Conservation (phyloP, 1,140 invertebrate species). For the Drosophila novamexicana region DNA sequence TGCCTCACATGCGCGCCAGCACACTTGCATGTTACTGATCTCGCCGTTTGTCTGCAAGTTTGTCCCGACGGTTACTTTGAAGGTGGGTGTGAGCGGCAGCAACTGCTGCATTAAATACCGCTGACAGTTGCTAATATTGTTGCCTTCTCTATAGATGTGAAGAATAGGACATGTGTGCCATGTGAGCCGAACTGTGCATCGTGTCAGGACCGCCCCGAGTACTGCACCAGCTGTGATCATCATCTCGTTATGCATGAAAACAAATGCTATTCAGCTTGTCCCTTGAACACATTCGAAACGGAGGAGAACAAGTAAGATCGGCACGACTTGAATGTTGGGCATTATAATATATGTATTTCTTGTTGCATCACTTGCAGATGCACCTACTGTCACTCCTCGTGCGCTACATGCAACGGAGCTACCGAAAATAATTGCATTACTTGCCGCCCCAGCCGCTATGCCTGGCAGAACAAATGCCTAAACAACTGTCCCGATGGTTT, state of each 20-base stretch:
- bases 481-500: slow-evolving; percentile 89
- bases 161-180: slow-evolving; percentile 90
- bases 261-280: slow-evolving; percentile 92
- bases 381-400: slow-evolving; percentile 90
- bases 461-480: slow-evolving; percentile 88
- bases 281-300: slow-evolving; percentile 91
- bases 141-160: slow-evolving; percentile 35
- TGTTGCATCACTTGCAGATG: slow-evolving; percentile 85
- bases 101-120: neutral
- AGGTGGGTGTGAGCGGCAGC: slow-evolving; percentile 85
- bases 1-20: slow-evolving; percentile 92
- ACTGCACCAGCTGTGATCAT: slow-evolving; percentile 93
- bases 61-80: slow-evolving; percentile 94
- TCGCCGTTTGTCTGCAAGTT: slow-evolving; percentile 92
- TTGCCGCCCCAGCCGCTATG: slow-evolving; percentile 89
- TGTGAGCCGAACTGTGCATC: slow-evolving; percentile 92
- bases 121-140: neutral
- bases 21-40: slow-evolving; percentile 90
- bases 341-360: neutral
- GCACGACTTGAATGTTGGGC: neutral
- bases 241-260: slow-evolving; percentile 92
- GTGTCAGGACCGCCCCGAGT: slow-evolving; percentile 91
- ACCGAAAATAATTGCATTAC: slow-evolving; percentile 91
- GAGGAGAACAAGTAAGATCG: slow-evolving; percentile 90
- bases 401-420: slow-evolving; percentile 92